Conservation (phyloP, 2,113 vertebrate genomes). For the Leuciscus idus region DNA sequence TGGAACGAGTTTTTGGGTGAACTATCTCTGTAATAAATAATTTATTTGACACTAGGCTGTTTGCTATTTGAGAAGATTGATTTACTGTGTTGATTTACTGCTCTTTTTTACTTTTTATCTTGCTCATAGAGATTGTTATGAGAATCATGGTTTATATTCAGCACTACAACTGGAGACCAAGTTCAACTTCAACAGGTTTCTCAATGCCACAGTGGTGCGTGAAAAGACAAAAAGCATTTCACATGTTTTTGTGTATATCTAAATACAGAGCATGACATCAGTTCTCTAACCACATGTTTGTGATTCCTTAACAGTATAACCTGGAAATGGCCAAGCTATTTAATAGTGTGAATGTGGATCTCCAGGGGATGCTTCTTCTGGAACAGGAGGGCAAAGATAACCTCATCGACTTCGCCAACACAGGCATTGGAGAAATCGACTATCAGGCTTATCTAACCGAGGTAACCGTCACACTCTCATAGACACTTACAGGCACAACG, state of each 20-base stretch:
- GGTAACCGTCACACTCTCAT: conserved; percentile 71
- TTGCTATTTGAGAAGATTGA: not conserved
- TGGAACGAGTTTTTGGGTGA: no score
- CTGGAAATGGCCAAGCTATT: conserved; percentile 79
- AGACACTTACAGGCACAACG: not conserved
- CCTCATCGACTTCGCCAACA: conserved; percentile 84
- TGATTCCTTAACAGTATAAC: conserved; percentile 77
- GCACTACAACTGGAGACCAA: conserved; percentile 86
- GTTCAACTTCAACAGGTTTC: conserved; percentile 84
- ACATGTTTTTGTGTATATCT: not conserved
- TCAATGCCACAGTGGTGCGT: conserved; percentile 85
- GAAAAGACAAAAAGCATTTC: not conserved
- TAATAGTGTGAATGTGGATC: conserved; percentile 78
- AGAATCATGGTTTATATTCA: conserved; percentile 88
- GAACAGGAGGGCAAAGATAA: conserved; percentile 81
- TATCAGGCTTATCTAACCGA: conserved; percentile 82
- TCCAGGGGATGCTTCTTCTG: conserved; percentile 82
- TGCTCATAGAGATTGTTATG: conserved; percentile 84
- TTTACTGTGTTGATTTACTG: not conserved
- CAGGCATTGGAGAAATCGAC: conserved; percentile 82
- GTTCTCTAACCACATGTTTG: not conserved
- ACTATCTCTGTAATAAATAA: not conserved
- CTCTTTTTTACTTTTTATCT: not conserved
- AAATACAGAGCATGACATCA: not conserved
- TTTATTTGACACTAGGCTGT: not conserved